phyloP scores from a whole-genome alignment of 1,140 invertebrate species.

The Saxidomus purpurata region DNA sequence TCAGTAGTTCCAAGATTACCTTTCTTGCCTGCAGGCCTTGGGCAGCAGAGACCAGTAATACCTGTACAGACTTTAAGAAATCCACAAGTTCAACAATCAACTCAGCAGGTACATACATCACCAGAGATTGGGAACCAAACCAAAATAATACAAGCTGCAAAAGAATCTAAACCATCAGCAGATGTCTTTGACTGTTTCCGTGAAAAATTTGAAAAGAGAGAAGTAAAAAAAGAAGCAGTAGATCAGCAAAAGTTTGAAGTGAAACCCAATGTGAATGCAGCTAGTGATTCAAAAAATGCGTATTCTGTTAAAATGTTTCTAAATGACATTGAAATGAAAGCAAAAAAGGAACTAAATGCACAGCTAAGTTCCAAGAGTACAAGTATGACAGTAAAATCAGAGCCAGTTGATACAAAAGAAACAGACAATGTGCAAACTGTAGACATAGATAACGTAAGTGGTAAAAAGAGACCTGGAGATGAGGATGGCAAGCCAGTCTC shows the following conservation, averaged over 20 bases:
- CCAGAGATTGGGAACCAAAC: not conserved
- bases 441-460: not conserved
- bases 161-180: not conserved
- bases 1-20: not conserved
- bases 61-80: not conserved
- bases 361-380: not conserved
- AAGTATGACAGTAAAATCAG: not conserved
- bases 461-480: not conserved
- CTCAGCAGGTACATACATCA: not conserved
- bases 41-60: not conserved
- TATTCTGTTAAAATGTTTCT: slow-evolving; percentile 25
- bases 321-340: slow-evolving; percentile 9
- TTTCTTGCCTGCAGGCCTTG: not conserved
- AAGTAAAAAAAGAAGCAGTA: not conserved
- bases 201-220: slow-evolving; percentile 32
- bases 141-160: not conserved
- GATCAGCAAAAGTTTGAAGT: not conserved
- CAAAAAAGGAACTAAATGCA: slow-evolving; percentile 8
- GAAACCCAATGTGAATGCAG: not conserved
- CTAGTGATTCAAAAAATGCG: not conserved
- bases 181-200: slow-evolving; percentile 50
- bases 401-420: not conserved
- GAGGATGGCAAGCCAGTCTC: not conserved
- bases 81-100: not conserved
- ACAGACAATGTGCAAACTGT: not conserved